These are phyloP conservation scores for Brachyptera putata DNA, from an alignment of 2,888 invertebrate genomes.

Conservation along the genomic window DNA sequence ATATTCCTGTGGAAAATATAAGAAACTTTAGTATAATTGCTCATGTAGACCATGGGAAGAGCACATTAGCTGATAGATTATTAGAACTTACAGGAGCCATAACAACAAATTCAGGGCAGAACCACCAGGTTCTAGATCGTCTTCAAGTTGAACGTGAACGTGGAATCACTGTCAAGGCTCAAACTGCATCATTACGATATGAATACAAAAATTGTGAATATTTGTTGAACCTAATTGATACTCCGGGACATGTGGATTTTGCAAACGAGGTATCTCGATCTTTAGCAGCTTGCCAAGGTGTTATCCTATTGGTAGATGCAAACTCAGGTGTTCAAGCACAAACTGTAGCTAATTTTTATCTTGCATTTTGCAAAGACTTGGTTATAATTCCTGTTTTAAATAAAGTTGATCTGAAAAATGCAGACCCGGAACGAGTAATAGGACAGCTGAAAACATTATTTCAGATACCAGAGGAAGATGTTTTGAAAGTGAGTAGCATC, in stretches of 20 bases:
- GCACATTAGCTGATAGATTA: conserved; percentile 93
- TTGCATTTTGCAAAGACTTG: conserved; percentile 79
- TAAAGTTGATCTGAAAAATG: conserved; percentile 92
- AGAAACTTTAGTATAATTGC: conserved; percentile 97
- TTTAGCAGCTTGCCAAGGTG: conserved; percentile 90
- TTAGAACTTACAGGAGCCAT: conserved; percentile 86
- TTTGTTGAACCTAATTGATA: conserved; percentile 92
- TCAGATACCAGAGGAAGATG: conserved; percentile 65
- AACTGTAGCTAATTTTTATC: conserved; percentile 93
- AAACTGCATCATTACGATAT: conserved; percentile 85
- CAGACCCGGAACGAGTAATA: conserved; percentile 77
- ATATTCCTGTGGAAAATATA: conserved; percentile 52
- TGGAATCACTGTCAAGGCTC: conserved; percentile 98
- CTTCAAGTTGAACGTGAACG: conserved; percentile 86
- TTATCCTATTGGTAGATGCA: conserved; percentile 90
- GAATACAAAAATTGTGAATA: conserved; percentile 63
- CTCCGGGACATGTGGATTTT: conserved; percentile 98
- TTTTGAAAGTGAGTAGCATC: conserved; percentile 60
- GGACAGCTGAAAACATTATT: conserved; percentile 77
- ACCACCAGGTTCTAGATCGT: conserved; percentile 74
- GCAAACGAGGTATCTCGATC: conserved; percentile 89
- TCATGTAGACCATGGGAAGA: conserved; percentile 99
- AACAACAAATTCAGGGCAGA: conserved; percentile 58
- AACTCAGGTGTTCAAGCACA: conserved; percentile 96
- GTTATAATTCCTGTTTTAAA: conserved; percentile 89